A percentile compares a stretch with the other conserved stretches of the same genome.
Evolutionary conservation across 2,888 invertebrate species (phyloP).

Genomic region (Epirrita christyi): DNA sequence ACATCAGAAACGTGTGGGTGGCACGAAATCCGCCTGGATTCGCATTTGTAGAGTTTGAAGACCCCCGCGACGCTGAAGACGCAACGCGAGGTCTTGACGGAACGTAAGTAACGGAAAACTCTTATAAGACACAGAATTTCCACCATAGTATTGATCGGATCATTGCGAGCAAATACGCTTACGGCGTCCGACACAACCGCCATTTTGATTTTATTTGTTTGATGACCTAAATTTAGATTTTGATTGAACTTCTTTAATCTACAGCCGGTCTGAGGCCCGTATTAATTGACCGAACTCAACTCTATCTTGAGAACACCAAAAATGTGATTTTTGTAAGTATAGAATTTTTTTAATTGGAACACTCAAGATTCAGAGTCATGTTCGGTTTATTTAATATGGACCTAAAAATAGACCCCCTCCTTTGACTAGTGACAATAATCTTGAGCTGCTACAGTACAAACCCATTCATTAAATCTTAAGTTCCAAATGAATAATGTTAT

Average conservation of each 20-base stretch:
- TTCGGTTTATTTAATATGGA: too few species aligned
- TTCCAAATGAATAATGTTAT: too few species aligned
- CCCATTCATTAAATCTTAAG: too few species aligned
- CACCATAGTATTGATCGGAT: slow-evolving; percentile 5
- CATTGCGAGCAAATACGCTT: not conserved
- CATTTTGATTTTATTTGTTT: slow-evolving; percentile 41
- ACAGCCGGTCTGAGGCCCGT: too few species aligned
- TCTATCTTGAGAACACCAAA: too few species aligned
- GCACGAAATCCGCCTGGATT: slow-evolving; percentile 97
- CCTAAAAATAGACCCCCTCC: too few species aligned
- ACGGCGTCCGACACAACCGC: slow-evolving; percentile 15
- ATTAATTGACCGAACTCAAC: too few species aligned
- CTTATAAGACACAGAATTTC: not conserved
- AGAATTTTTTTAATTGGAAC: too few species aligned
- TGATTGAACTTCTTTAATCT: not conserved
- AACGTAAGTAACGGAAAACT: slow-evolving; percentile 66
- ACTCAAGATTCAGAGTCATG: too few species aligned
- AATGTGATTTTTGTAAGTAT: too few species aligned
- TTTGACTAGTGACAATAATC: too few species aligned
- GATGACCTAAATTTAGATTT: slow-evolving; percentile 7
- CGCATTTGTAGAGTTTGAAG: slow-evolving; percentile 96
- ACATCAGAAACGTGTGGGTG: slow-evolving; percentile 96
- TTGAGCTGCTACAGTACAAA: too few species aligned
- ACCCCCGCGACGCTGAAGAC: slow-evolving; percentile 94
- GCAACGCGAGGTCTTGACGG: slow-evolving; percentile 93